Evolutionary conservation across 2,113 vertebrate species (phyloP).

Genomic region (Ascaphus truei): DNA sequence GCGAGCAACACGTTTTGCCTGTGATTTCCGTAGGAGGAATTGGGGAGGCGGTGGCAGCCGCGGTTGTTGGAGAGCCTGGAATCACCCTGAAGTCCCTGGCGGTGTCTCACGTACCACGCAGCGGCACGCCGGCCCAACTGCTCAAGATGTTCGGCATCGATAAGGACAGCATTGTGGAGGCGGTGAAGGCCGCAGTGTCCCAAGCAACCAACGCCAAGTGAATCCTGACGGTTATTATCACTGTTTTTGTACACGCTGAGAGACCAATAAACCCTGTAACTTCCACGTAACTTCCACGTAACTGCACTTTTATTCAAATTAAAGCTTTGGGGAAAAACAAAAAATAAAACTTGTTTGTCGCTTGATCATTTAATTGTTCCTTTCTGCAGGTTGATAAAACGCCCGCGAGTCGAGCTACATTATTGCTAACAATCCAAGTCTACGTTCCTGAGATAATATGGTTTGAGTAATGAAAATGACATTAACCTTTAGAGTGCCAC

Average conservation of each 20-base stretch:
- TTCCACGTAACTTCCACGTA: slow-evolving; percentile 42
- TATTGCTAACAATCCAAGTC: too few relatives aligned
- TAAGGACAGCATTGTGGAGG: slow-evolving; percentile 78
- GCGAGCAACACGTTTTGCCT: not conserved
- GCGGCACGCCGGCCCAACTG: slow-evolving; percentile 82
- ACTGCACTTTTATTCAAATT: slow-evolving; percentile 53
- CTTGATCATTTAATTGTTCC: too few relatives aligned
- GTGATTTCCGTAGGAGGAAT: slow-evolving; percentile 71
- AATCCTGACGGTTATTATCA: not conserved
- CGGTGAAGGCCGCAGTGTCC: slow-evolving; percentile 72
- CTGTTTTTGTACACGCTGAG: not conserved
- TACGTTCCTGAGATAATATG: too few relatives aligned
- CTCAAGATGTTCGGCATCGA: slow-evolving; percentile 89
- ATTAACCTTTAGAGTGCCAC: too few relatives aligned
- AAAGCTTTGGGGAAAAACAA: slow-evolving; percentile 44
- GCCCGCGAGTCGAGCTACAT: too few relatives aligned
- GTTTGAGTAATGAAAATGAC: too few relatives aligned
- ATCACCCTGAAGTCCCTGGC: slow-evolving; percentile 75
- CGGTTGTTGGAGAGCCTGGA: slow-evolving; percentile 72
- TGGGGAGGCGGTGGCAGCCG: slow-evolving; percentile 78
- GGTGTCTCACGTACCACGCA: slow-evolving; percentile 76
- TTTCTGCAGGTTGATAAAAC: too few relatives aligned
- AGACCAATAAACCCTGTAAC: slow-evolving; percentile 36
- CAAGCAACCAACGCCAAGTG: slow-evolving; percentile 78
- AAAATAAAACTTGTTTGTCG: too few relatives aligned